Conservation (phyloP, 2,888 invertebrate species). For the Ochlodes sylvanus region DNA sequence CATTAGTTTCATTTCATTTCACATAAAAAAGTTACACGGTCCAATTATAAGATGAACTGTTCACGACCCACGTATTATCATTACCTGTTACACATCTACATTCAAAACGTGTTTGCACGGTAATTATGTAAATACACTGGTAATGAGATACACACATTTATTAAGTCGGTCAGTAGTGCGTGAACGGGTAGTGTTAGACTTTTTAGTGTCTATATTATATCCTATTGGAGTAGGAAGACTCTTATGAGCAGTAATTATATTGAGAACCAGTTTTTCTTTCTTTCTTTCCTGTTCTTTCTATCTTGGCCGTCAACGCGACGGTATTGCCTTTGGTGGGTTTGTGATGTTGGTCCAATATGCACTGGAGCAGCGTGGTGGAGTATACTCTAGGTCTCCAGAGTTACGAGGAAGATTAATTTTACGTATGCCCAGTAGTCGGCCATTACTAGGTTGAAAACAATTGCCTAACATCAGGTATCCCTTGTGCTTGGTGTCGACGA, state of each 20-base stretch:
- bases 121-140: slow-evolving; percentile 3
- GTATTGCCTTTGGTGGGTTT: too few species aligned
- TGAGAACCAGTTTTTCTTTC: too few species aligned
- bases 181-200: slow-evolving; percentile 1
- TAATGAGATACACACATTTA: slow-evolving; percentile 3
- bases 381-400: too few species aligned
- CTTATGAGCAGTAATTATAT: background rate
- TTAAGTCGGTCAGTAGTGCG: slow-evolving; percentile 6
- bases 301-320: too few species aligned
- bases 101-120: slow-evolving; percentile 7
- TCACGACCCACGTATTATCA: slow-evolving; percentile 2
- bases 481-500: too few species aligned
- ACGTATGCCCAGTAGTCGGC: too few species aligned
- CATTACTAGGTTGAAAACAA: too few species aligned
- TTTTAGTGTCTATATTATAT: background rate
- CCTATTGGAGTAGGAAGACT: background rate
- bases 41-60: slow-evolving; percentile 4
- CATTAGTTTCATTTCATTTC: slow-evolving; percentile 1
- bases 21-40: background rate
- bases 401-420: too few species aligned
- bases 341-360: too few species aligned
- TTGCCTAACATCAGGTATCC: too few species aligned
- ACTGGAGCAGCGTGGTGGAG: too few species aligned
- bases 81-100: slow-evolving; percentile 6
- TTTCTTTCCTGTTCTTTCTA: too few species aligned